Base-by-base conservation (phyloP, 2,113 vertebrate species). In the Nannobrachium achirus region DNA sequence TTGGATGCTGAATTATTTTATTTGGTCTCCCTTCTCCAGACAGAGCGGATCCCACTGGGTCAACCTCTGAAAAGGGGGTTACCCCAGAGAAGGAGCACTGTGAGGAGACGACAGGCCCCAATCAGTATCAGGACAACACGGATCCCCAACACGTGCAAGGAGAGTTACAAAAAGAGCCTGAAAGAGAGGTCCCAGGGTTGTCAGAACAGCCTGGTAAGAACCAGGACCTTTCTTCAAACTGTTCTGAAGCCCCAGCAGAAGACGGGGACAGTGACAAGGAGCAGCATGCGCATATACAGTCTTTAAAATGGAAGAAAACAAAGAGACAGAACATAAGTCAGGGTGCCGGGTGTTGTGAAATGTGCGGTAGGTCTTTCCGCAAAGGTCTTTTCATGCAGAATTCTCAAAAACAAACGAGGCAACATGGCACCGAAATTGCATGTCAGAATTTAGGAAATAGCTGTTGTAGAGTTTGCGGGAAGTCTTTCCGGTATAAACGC, bases 401-500 rank as follows among this genome's bases (percentile, higher is more conserved):
- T 20, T 10, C 19, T 0, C 58, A 8, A 42, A 46, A 16, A 3
- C 2, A 15, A 0, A 10, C 15, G 10, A 18, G 9, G 11, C 50
- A 44, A 18, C 11, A 6, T 1, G 1, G n/a, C 5, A 0, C 42
- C 16, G 7, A 60, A 0, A 16, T 19, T 15, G 42, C 5, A 10
- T 42, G 5, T 18, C 55, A 50, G 0, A 13, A 18, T 3, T 4
- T 48, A 0, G 48, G 63, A 2, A 48, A 15, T 48, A 76, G 65
- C 2, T 48, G 72, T 2, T 73, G 80, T 56, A 59, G 69, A 48
- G 65, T 81, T 0, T 77, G 79, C 8, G 66, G 69, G 0, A 77
- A 73, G 48, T n/a, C 40, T 15, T 82, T 79, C 57, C 51, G 20
- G 1, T 8, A 63, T 69, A 76, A 38, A 20, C 73, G 72, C 0